Evolutionary conservation across 92 coral and sea anemone species (phyloP).

Genomic region (Phenganax subtilis): DNA sequence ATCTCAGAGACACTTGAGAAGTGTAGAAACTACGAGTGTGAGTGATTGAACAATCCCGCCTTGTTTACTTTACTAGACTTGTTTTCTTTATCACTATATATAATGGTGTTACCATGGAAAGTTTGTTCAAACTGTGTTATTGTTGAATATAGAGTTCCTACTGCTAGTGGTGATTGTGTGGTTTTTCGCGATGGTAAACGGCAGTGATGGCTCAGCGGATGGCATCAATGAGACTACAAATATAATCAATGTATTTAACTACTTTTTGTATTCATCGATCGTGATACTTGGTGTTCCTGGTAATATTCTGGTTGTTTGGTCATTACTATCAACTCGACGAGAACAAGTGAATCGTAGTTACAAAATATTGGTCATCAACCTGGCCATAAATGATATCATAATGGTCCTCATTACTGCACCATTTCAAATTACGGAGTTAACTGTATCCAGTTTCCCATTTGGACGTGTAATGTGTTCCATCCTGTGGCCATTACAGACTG

Average conservation of each 20-base stretch:
- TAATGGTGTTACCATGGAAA: no score
- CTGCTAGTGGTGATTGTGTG: background rate
- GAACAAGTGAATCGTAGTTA: conserved; percentile 33
- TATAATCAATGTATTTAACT: conserved; percentile 16
- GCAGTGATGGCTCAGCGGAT: background rate
- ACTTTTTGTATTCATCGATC: conserved; percentile 17
- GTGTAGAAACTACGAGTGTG: no score
- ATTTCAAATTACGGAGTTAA: conserved; percentile 25
- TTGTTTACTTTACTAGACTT: no score
- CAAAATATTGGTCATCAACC: conserved; percentile 29
- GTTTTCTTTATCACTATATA: no score
- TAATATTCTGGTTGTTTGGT: conserved; percentile 29
- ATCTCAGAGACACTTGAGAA: no score
- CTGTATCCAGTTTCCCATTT: background rate
- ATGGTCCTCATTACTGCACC: background rate
- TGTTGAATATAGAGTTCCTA: background rate
- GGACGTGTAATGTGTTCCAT: conserved; percentile 32
- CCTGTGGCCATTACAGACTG: conserved; percentile 31
- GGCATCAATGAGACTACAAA: background rate
- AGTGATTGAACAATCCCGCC: no score
- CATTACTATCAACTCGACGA: background rate
- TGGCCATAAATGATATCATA: conserved; percentile 27
- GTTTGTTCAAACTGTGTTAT: no score
- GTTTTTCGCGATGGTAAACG: background rate
- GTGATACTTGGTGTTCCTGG: conserved; percentile 32